Percentiles rank a stretch among this genome's conserved stretches.
Evolutionary conservation across 64 coral and sea anemone species (phyloP).

Genomic region (Montipora cactus): DNA sequence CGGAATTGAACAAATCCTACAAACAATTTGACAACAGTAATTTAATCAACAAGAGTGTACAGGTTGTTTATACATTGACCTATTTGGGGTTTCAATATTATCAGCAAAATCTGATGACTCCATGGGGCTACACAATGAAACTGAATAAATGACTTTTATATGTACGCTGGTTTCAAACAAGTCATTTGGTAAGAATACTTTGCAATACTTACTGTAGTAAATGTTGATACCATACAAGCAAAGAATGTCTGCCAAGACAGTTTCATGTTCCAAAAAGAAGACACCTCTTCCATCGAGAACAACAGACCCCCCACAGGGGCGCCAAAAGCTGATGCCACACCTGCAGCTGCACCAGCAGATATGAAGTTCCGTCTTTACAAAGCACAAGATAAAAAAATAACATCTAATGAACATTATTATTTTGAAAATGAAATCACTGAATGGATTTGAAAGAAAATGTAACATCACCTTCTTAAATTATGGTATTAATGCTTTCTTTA

Average conservation of each 20-base stretch:
- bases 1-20: conserved; percentile 99
- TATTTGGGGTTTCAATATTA: too few species aligned
- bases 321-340: conserved; percentile 97
- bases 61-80: too few species aligned
- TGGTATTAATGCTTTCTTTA: not conserved
- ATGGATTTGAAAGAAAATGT: not conserved
- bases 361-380: conserved; percentile 91
- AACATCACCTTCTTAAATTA: not conserved
- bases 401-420: not conserved
- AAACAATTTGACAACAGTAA: too few species aligned
- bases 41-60: too few species aligned
- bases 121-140: too few species aligned
- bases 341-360: conserved; percentile 97
- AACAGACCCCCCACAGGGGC: conserved; percentile 95
- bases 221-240: conserved; percentile 97
- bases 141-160: too few species aligned
- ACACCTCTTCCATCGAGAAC: conserved; percentile 99
- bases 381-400: not conserved
- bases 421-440: not conserved
- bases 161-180: too few species aligned
- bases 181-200: too few species aligned
- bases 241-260: conserved; percentile 99
- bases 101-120: too few species aligned
- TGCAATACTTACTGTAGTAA: conserved; percentile 88
- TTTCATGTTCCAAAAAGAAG: conserved; percentile 99